Evolutionary conservation across 2,888 invertebrate species (phyloP), one percentile per base, ranked within the genome.

Genomic region (Drosophila sordidapex): DNA sequence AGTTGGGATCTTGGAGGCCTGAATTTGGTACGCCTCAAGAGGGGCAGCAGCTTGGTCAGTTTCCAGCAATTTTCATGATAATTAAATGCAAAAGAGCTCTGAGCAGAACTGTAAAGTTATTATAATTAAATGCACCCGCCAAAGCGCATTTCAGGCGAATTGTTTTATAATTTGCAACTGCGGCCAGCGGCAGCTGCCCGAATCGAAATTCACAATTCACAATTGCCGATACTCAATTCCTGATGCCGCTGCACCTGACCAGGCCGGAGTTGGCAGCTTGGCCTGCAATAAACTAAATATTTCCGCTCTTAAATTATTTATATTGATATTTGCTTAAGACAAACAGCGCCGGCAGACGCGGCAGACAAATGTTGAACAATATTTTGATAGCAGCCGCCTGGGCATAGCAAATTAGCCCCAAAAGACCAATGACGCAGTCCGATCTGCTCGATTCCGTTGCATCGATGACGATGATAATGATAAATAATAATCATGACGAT

Each of bases 281-380:
- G 57, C 54, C 64, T 69, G 87, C 90, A 91, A 91, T 91, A 91
- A 91, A 91, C 91, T 91, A 87, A 91, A 91, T 91, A 90, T 91
- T 87, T 91, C 91, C 91, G 91, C 88, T 86, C 79, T 79, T 88
- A 89, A 90, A 91, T 91, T 91, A 87, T 90, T 88, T 83, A 79
- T 74, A 70, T 72, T 74, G 70, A 75, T 80, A 83, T 87, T 85
- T 83, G 86, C 53, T 79, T 73, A 75, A 81, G 86, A 70, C 77
- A 77, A 77, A 78, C 72, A 75, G 60, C 38, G 63, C 49, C 46
- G 31, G 35, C 31, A 59, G 70, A 51, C 64, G 52, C 31, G 67
- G 33, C 60, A 58, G 79, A 88, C 79, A 84, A 87, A 75, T 87
- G 85, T 83, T 83, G 76, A 89, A 87, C 87, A 89, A 88, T 88